phyloP scores from a whole-genome alignment of 1,140 invertebrate genomes.

The Macrotrachela quadricornifera region DNA sequence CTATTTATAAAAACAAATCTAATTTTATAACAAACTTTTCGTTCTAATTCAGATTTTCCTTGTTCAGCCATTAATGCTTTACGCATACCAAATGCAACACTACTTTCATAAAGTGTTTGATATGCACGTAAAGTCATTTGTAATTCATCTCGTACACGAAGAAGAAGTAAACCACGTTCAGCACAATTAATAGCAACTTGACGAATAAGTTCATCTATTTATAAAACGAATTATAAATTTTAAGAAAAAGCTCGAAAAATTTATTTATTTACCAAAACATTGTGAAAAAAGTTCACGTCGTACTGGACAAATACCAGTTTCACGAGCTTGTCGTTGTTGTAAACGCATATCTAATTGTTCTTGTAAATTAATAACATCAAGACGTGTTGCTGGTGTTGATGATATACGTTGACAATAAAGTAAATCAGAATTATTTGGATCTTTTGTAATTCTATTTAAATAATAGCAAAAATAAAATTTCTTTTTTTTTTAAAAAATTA shows the following conservation, averaged over 20 bases:
- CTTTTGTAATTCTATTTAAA: too few relatives aligned
- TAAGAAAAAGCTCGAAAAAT: too few relatives aligned
- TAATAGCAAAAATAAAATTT: too few relatives aligned
- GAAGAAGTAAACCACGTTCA: slow-evolving; percentile 71
- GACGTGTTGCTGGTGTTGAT: slow-evolving; percentile 70
- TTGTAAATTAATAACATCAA: slow-evolving; percentile 82
- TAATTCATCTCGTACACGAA: slow-evolving; percentile 79
- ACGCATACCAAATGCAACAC: slow-evolving; percentile 85
- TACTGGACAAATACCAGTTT: slow-evolving; percentile 87
- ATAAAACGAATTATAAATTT: too few relatives aligned
- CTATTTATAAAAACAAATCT: too few relatives aligned
- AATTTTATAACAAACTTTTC: slow-evolving; percentile 21
- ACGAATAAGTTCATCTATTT: slow-evolving; percentile 62
- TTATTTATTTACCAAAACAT: slow-evolving; percentile 55
- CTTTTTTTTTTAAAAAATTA: too few relatives aligned
- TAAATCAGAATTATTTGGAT: too few relatives aligned
- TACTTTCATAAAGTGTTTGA: slow-evolving; percentile 79
- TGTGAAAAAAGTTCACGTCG: slow-evolving; percentile 78
- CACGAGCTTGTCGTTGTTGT: slow-evolving; percentile 68
- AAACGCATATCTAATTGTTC: slow-evolving; percentile 74
- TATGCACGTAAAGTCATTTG: slow-evolving; percentile 85
- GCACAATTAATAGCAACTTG: slow-evolving; percentile 92
- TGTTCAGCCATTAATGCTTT: slow-evolving; percentile 66
- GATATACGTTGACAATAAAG: slow-evolving; percentile 42
- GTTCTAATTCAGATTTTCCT: slow-evolving; percentile 47